A percentile compares a stretch with the other conserved stretches of the same genome.
Conservation (phyloP, 2,888 invertebrate genomes). For the Thereva unica region DNA sequence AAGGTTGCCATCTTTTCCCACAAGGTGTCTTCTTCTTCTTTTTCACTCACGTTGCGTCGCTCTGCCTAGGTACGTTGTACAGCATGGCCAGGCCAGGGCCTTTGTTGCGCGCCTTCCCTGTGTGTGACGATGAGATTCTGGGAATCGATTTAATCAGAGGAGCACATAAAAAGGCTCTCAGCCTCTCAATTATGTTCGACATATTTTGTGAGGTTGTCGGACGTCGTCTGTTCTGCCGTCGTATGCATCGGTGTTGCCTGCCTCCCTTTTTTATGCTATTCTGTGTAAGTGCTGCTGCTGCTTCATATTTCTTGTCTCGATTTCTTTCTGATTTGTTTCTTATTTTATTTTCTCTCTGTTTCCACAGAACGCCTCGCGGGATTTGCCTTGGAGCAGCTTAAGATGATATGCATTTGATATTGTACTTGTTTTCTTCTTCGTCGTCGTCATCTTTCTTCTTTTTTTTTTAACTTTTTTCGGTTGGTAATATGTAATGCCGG, state of each 20-base stretch:
- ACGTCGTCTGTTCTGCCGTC: conserved; percentile 11
- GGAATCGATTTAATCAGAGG: conserved; percentile 33
- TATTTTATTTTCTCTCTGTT: too few relatives aligned
- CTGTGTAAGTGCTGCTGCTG: too few relatives aligned
- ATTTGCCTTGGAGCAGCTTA: too few relatives aligned
- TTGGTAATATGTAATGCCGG: too few relatives aligned
- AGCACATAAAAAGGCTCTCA: conserved; percentile 31
- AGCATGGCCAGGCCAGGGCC: neutral
- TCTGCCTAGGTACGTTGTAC: conserved; percentile 13
- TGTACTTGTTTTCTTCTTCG: too few relatives aligned
- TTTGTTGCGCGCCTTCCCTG: conserved; percentile 10
- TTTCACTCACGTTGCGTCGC: conserved; percentile 9
- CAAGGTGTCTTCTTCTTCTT: neutral
- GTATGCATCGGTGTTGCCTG: neutral
- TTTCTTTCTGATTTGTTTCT: too few relatives aligned
- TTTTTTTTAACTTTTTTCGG: too few relatives aligned
- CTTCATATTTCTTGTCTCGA: too few relatives aligned
- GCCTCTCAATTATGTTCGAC: conserved; percentile 31
- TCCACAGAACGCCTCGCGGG: too few relatives aligned
- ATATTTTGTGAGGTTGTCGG: conserved; percentile 6
- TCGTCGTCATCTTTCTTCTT: too few relatives aligned
- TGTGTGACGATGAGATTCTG: conserved; percentile 12
- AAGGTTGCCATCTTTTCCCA: too few relatives aligned
- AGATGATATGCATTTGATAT: too few relatives aligned
- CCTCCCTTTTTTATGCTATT: conserved; percentile 6